Conservation (phyloP, 1,140 invertebrate genomes). For the Akabosia matsudoensis region DNA sequence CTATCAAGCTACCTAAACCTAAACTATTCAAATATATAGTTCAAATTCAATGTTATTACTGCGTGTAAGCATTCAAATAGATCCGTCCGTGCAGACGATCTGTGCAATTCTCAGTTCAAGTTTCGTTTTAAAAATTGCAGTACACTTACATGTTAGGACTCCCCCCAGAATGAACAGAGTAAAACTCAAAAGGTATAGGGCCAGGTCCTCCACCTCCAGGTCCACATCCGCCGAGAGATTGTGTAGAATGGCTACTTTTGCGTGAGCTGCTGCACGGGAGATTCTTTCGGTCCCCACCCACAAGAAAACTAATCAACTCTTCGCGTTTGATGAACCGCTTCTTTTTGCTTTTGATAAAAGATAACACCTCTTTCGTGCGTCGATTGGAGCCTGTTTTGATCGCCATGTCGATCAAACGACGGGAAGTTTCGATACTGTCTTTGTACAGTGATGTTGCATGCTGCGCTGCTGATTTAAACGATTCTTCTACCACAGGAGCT, state of each 20-base stretch:
- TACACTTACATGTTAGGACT: too few species aligned
- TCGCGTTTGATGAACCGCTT: background rate
- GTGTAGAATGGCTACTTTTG: too few species aligned
- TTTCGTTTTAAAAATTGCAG: too few species aligned
- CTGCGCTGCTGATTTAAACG: conserved; percentile 16
- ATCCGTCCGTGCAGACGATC: too few species aligned
- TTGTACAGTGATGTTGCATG: background rate
- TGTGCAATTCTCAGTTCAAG: too few species aligned
- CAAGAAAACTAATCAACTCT: background rate
- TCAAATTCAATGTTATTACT: too few species aligned
- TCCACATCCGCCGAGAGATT: too few species aligned
- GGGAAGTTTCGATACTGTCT: conserved; percentile 6
- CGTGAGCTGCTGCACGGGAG: background rate
- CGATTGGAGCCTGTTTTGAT: conserved; percentile 3
- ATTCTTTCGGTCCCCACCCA: background rate
- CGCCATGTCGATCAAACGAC: background rate
- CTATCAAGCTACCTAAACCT: too few species aligned
- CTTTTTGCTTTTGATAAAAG: conserved; percentile 1
- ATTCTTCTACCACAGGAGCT: background rate
- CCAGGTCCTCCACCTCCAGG: background rate
- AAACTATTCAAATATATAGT: too few species aligned
- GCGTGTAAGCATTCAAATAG: too few species aligned
- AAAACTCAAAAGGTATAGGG: background rate
- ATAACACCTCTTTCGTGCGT: background rate
- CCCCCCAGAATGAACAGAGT: background rate